Evolutionary conservation across 2,113 vertebrate genomes (phyloP), one percentile per base, ranked within the genome.

Genomic region (Clinocottus analis): DNA sequence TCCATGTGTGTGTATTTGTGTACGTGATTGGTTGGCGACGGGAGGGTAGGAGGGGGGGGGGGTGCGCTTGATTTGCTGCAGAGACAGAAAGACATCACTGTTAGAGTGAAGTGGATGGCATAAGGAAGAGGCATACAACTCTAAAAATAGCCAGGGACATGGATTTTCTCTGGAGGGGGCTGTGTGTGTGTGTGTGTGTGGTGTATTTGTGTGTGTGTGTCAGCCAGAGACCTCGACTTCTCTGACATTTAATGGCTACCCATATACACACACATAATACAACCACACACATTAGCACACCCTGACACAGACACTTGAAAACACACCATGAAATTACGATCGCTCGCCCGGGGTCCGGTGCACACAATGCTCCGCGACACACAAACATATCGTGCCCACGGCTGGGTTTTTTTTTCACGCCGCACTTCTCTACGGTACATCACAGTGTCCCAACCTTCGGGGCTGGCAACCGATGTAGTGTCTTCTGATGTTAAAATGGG

Each of bases 71-170:
- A 83, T 81, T 80, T 49, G 67, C 51, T 69, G 83, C 67, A 81
- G 29, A 76, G 19, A 55, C 60, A 60, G 63, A 82, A 61, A 72
- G 82, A 75, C 71, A 75, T 76, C 64, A 39, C 49, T 87, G 75
- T 89, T 86, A 82, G 72, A 86, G 72, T 84, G 75, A 73, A 87
- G 88, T 71, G 65, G 45, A 72, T 77, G 70, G 43, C 86, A 75
- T 27, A 65, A 67, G 73, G 69, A 89, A 74, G 78, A 81, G 74
- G 79, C 66, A 76, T 19, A 60, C 67, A 27, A 14, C 31, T 69
- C 89, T 93, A 90, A 87, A 91, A 91, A 91, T 93, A 91, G 88
- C 62, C 58, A 35, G 33, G 68, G 73, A 82, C 87, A 86, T 78
- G 80, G 85, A 85, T 83, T 89, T 81, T 87, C 73, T 71, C 51